Percentiles rank a stretch among this genome's conserved stretches.
phyloP scores from a whole-genome alignment of 1,140 invertebrate species.

The Tetranychus cinnabarinus region DNA sequence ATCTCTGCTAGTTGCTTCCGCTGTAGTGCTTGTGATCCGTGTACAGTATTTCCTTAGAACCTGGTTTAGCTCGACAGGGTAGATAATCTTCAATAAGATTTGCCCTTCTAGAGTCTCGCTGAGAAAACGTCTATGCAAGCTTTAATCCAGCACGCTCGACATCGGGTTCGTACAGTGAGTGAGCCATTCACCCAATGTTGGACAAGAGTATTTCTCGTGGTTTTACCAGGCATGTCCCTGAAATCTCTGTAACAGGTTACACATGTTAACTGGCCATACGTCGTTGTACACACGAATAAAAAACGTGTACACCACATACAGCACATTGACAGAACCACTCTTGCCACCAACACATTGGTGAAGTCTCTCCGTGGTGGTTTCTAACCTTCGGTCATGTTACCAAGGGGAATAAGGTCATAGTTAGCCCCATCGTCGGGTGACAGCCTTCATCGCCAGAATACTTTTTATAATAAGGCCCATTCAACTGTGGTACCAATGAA shows the following conservation, averaged over 20 bases:
- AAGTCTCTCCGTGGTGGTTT: neutral
- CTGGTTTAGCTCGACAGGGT: neutral
- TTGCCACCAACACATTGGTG: neutral
- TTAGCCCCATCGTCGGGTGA: neutral
- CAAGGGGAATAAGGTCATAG: neutral
- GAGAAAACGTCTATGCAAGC: neutral
- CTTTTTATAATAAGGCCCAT: neutral
- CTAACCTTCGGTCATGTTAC: neutral
- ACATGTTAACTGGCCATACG: constrained; percentile 5
- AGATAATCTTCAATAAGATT: neutral
- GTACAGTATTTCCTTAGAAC: neutral
- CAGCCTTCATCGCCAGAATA: neutral
- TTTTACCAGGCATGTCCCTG: neutral
- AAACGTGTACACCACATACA: constrained; percentile 6
- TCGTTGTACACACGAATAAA: constrained; percentile 8
- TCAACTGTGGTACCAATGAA: neutral
- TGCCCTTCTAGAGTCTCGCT: neutral
- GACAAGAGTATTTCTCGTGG: constrained; percentile 6
- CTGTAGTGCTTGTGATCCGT: neutral
- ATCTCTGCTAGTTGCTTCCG: neutral
- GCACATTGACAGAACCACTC: constrained; percentile 7
- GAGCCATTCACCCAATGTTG: neutral
- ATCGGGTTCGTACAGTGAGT: neutral
- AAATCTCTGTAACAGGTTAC: constrained; percentile 8
- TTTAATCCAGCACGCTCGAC: constrained; percentile 2